These are phyloP conservation scores for Cheilosia grossa DNA, from an alignment of 2,888 invertebrate genomes.

Conservation along the genomic window DNA sequence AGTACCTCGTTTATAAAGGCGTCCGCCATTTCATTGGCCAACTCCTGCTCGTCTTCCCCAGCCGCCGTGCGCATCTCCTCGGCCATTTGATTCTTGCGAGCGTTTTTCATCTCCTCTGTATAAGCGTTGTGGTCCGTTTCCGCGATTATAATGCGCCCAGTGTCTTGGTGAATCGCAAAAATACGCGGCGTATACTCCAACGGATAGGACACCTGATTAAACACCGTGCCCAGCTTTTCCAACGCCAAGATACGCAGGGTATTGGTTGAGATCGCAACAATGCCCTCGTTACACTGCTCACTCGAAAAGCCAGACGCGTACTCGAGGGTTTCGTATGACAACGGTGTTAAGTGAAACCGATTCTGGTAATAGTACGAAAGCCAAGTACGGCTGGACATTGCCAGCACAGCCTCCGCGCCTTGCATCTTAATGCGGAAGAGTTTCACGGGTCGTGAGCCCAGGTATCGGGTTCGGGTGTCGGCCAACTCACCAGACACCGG, in stretches of 20 bases:
- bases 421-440: conserved; percentile 98
- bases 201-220: conserved; percentile 97
- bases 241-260: conserved; percentile 98
- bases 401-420: conserved; percentile 97
- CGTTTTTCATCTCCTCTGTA: conserved; percentile 97
- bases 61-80: conserved; percentile 99
- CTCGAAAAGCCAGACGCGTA: conserved; percentile 98
- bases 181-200: conserved; percentile 98
- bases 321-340: conserved; percentile 98
- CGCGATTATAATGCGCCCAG: conserved; percentile 93
- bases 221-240: conserved; percentile 98
- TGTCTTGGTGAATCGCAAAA: conserved; percentile 96
- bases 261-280: conserved; percentile 99
- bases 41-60: conserved; percentile 96
- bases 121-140: conserved; percentile 99
- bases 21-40: conserved; percentile 98
- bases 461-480: conserved; percentile 97
- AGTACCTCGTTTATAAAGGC: conserved; percentile 97
- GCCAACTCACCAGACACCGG: conserved; percentile 98
- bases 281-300: conserved; percentile 99
- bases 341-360: conserved; percentile 96
- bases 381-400: conserved; percentile 99
- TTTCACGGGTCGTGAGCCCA: conserved; percentile 98
- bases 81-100: conserved; percentile 96
- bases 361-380: conserved; percentile 99